Evolutionary conservation across 1,140 invertebrate genomes (phyloP).

Genomic region (Bactericera cockerelli): DNA sequence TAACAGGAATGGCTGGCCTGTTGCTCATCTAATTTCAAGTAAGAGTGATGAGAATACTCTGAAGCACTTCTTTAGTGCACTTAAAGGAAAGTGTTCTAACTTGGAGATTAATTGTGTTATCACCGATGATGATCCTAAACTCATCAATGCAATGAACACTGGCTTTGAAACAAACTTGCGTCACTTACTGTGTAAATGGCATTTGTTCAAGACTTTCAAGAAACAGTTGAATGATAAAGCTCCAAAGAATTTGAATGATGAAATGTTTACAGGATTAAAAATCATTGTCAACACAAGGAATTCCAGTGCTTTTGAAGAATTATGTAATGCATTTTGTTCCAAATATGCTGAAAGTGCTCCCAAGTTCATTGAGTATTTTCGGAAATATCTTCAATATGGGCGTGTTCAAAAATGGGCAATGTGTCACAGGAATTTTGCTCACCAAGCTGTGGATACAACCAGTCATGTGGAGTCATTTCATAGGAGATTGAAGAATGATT

Average conservation of each 20-base stretch:
- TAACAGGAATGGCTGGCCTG: too few species aligned
- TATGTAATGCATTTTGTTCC: too few species aligned
- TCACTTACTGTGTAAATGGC: conserved; percentile 11
- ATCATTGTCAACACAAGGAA: background rate
- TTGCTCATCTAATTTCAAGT: too few species aligned
- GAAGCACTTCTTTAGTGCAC: background rate
- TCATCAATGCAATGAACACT: conserved; percentile 10
- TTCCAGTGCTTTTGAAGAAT: background rate
- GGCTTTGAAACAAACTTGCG: background rate
- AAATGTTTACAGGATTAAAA: background rate
- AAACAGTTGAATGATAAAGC: conserved; percentile 9
- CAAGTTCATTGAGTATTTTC: background rate
- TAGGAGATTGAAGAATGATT: background rate
- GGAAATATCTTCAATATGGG: background rate
- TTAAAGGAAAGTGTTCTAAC: background rate
- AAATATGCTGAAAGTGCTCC: background rate
- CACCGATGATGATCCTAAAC: conserved; percentile 11
- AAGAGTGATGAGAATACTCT: too few species aligned
- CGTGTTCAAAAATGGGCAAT: conserved; percentile 7
- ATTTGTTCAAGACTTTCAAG: conserved; percentile 8
- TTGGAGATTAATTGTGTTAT: background rate
- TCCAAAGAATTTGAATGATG: background rate
- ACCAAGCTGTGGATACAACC: conserved; percentile 5
- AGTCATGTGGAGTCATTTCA: conserved; percentile 7
- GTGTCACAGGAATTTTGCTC: conserved; percentile 1